These are phyloP conservation scores for Tipula vernalis DNA, from an alignment of 2,888 invertebrate species.

Conservation along the genomic window DNA sequence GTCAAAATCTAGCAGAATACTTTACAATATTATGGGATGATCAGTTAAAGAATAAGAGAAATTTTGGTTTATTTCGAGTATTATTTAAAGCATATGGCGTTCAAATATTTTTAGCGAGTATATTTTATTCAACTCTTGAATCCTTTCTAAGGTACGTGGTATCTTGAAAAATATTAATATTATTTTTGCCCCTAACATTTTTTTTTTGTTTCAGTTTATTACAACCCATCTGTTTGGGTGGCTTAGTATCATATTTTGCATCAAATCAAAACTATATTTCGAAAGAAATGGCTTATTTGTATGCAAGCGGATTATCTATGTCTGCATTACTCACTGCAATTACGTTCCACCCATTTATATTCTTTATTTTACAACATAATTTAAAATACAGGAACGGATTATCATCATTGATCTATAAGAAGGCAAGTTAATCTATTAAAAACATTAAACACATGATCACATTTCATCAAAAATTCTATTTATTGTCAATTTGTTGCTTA, in stretches of 20 bases:
- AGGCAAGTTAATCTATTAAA: constrained; percentile 21
- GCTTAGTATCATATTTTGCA: constrained; percentile 50
- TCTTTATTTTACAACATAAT: constrained; percentile 53
- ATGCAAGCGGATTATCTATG: constrained; percentile 49
- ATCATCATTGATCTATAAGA: constrained; percentile 21
- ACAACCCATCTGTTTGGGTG: constrained; percentile 51
- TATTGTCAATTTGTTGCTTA: constrained; percentile 21
- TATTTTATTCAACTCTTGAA: constrained; percentile 26
- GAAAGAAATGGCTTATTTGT: constrained; percentile 47
- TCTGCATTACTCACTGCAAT: constrained; percentile 41
- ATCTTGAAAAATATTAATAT: background rate
- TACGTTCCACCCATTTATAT: constrained; percentile 60
- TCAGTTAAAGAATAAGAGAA: constrained; percentile 26
- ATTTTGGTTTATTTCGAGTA: constrained; percentile 37
- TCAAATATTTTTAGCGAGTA: constrained; percentile 27
- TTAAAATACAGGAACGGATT: constrained; percentile 55
- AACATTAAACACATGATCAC: background rate
- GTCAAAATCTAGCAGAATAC: constrained; percentile 37
- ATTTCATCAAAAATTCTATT: background rate
- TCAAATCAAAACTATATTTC: constrained; percentile 38
- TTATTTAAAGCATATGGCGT: constrained; percentile 36
- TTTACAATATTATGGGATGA: constrained; percentile 35
- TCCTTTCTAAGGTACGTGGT: constrained; percentile 24
- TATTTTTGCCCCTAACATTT: background rate
- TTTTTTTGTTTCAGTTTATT: constrained; percentile 37